Evolutionary conservation across 2,888 invertebrate species (phyloP), one percentile per base, ranked within the genome.

Genomic region (Hydrotaea diabolus): DNA sequence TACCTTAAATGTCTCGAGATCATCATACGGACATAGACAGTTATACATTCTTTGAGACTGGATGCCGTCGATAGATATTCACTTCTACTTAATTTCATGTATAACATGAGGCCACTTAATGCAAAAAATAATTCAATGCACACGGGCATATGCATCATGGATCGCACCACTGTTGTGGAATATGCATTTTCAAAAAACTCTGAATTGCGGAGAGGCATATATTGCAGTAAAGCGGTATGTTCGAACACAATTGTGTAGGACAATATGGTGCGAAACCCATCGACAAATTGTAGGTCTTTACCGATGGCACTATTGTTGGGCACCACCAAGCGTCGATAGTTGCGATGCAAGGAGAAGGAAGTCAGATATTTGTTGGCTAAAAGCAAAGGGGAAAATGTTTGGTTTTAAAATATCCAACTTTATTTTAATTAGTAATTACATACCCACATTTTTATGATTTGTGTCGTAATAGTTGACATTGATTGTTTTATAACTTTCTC

Each of bases 81-180:
- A 0, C 86, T 85, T 19, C 88, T 81, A 36, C 87, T 85, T 17
- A 90, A 89, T 66, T 88, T 88, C 2, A 89, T 85, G 59, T 87
- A 89, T 0, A 93, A 92, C 31, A 94, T 90, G 89, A 94, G 94
- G 0, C 93, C 94, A 0, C 94, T 94, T 84, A 94, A 92, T 0
- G 93, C 92, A 88, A 94, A 93, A 90, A 94, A 94, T 0, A 93
- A 92, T 82, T 94, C 94, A 85, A 94, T 91, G 90, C 93, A 92
- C 0, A 93, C 89, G 0, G 93, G 93, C 0, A 93, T 93, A 89
- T 94, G 94, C 79, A 93, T 87, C 0, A 93, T 80, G 3, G 90
- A 59, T 0, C 87, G 86, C 0, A 87, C 82, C 78, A 87, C 88
- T 4, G 87, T 76, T 21, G 76, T 80, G 39, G 88, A 85, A 0